These are phyloP conservation scores for Callionymus lyra DNA, from an alignment of 2,113 vertebrate genomes.

Conservation along the genomic window DNA sequence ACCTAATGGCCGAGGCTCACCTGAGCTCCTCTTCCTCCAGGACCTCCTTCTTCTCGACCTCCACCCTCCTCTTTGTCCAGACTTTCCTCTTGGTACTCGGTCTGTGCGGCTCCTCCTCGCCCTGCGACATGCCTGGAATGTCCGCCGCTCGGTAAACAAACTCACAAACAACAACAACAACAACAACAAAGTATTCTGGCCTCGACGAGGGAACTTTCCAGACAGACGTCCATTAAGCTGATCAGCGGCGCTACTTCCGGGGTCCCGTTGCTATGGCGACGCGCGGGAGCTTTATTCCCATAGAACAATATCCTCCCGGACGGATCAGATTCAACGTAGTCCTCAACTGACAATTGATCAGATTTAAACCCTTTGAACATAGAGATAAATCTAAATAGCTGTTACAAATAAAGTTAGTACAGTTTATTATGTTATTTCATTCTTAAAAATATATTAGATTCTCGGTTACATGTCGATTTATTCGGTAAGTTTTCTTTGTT, in stretches of 20 bases:
- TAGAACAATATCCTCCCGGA: constrained; percentile 11
- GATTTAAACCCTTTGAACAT: too few relatives aligned
- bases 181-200: too few relatives aligned
- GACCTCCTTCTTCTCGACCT: constrained; percentile 2
- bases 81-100: constrained; percentile 22
- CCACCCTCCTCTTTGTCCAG: constrained; percentile 10
- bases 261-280: constrained; percentile 44
- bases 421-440: too few relatives aligned
- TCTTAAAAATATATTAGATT: too few relatives aligned
- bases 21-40: constrained; percentile 11
- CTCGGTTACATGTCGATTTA: too few relatives aligned
- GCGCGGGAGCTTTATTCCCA: constrained; percentile 3
- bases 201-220: too few relatives aligned
- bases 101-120: constrained; percentile 12
- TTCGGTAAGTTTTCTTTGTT: too few relatives aligned
- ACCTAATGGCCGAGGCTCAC: constrained; percentile 21
- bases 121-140: constrained; percentile 32
- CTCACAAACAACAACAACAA: constrained; percentile 4
- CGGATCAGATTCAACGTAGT: background rate
- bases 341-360: too few relatives aligned
- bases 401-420: too few relatives aligned
- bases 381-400: too few relatives aligned
- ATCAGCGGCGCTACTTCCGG: constrained; percentile 41
- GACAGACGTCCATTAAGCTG: constrained; percentile 17
- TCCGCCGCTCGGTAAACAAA: constrained; percentile 1